Evolutionary conservation across 2,888 invertebrate genomes (phyloP).

Genomic region (Lissonota sp.): DNA sequence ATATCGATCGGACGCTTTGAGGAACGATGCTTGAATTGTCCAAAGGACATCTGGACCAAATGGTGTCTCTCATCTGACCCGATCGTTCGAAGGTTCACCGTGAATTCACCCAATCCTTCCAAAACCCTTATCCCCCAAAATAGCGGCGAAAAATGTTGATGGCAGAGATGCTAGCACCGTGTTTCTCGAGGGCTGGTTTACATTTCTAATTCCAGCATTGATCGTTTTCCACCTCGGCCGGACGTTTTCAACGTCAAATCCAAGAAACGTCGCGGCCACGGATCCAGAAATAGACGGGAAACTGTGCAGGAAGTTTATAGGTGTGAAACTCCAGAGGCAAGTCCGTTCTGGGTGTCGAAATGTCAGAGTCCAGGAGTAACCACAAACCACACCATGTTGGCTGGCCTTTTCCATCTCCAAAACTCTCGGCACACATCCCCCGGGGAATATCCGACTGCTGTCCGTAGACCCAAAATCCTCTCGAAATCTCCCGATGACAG

Average conservation of each 20-base stretch:
- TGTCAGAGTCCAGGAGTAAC: conserved; percentile 40
- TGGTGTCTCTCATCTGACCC: background rate
- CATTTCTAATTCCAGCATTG: too few species aligned
- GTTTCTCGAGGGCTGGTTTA: too few species aligned
- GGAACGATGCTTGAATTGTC: background rate
- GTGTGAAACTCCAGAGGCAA: conserved; percentile 1
- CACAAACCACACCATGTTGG: conserved; percentile 37
- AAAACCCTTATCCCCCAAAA: too few species aligned
- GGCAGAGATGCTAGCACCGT: too few species aligned
- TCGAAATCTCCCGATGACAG: background rate
- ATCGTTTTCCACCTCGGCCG: too few species aligned
- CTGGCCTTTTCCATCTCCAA: conserved; percentile 21
- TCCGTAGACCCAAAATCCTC: background rate
- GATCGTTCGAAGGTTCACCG: background rate
- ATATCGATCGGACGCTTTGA: conserved; percentile 29
- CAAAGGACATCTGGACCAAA: conserved; percentile 11
- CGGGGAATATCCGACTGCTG: background rate
- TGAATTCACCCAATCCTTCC: background rate
- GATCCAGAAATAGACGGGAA: background rate
- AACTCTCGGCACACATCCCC: conserved; percentile 8
- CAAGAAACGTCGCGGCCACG: background rate
- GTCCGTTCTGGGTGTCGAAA: conserved; percentile 47
- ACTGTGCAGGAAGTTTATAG: conserved; percentile 11
- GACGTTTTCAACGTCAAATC: conserved; percentile 4
- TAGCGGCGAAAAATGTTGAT: too few species aligned